Percentiles rank a stretch among this genome's conserved stretches.
Evolutionary conservation across 2,888 invertebrate genomes (phyloP).

Genomic region (Mythimna pallens): DNA sequence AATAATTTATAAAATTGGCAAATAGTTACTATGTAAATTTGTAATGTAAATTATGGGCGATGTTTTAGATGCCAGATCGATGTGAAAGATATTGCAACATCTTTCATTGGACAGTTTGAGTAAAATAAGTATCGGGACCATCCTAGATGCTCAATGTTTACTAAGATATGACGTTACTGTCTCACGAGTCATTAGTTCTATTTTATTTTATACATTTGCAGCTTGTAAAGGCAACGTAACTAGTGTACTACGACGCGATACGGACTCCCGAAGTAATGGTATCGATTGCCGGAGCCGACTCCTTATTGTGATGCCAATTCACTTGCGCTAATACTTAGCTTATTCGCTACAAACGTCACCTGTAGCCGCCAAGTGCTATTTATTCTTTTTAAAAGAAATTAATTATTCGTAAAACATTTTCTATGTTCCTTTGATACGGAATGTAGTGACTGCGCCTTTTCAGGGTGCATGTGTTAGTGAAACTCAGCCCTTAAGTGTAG

Average conservation of each 20-base stretch:
- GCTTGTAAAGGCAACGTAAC: slow-evolving; percentile 54
- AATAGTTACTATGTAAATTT: slow-evolving; percentile 57
- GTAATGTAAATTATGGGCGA: slow-evolving; percentile 41
- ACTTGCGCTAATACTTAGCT: slow-evolving; percentile 40
- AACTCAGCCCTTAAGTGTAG: slow-evolving; percentile 40
- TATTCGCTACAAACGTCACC: slow-evolving; percentile 40
- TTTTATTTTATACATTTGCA: slow-evolving; percentile 59
- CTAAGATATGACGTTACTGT: slow-evolving; percentile 49
- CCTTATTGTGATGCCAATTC: slow-evolving; percentile 32
- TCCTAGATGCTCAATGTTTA: slow-evolving; percentile 61
- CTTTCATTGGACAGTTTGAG: slow-evolving; percentile 52
- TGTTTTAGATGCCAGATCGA: slow-evolving; percentile 35
- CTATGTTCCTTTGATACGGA: slow-evolving; percentile 48
- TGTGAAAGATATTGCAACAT: slow-evolving; percentile 42
- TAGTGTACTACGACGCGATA: slow-evolving; percentile 36
- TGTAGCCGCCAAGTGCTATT: slow-evolving; percentile 45
- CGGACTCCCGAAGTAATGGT: slow-evolving; percentile 8
- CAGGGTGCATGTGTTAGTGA: slow-evolving; percentile 29
- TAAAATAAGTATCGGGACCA: slow-evolving; percentile 57
- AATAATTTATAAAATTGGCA: slow-evolving; percentile 52
- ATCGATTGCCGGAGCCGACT: slow-evolving; percentile 34
- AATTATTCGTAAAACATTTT: slow-evolving; percentile 35
- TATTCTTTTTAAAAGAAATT: slow-evolving; percentile 45
- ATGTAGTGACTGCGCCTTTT: slow-evolving; percentile 43
- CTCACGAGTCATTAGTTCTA: slow-evolving; percentile 61